phyloP scores from a whole-genome alignment of 1,140 invertebrate species.

The Meteorus sp. region DNA sequence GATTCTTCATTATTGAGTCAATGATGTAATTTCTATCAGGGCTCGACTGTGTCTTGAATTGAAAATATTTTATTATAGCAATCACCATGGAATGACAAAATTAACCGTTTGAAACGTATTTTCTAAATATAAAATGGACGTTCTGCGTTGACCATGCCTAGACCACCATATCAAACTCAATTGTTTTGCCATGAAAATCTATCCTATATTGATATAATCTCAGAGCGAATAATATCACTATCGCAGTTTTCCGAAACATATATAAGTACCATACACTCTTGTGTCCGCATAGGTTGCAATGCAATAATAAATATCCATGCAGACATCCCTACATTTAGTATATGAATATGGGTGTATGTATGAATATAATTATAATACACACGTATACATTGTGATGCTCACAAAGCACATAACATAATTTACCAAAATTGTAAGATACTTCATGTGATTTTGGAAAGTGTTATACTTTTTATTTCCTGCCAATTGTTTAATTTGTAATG shows the following conservation, averaged over 20 bases:
- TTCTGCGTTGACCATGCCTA: constrained; percentile 37
- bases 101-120: constrained; percentile 17
- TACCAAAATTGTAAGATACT: constrained; percentile 56
- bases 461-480: constrained; percentile 60
- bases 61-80: constrained; percentile 52
- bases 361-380: constrained; percentile 24
- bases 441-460: constrained; percentile 60
- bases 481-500: constrained; percentile 59
- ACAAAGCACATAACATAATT: constrained; percentile 57
- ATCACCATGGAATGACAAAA: constrained; percentile 28
- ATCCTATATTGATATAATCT: constrained; percentile 50
- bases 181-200: constrained; percentile 40
- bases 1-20: background rate
- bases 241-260: constrained; percentile 46
- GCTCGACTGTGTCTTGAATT: constrained; percentile 42
- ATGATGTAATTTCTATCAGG: background rate
- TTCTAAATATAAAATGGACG: constrained; percentile 32
- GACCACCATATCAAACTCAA: constrained; percentile 43
- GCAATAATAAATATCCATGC: constrained; percentile 55
- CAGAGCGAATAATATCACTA: constrained; percentile 40
- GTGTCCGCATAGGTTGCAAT: constrained; percentile 56
- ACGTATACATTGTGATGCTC: constrained; percentile 55
- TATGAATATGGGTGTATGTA: constrained; percentile 12
- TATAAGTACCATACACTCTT: constrained; percentile 50
- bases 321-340: no score